These are phyloP conservation scores for Drosophila subpulchrella DNA, from an alignment of 1,140 invertebrate species.

Conservation along the genomic window DNA sequence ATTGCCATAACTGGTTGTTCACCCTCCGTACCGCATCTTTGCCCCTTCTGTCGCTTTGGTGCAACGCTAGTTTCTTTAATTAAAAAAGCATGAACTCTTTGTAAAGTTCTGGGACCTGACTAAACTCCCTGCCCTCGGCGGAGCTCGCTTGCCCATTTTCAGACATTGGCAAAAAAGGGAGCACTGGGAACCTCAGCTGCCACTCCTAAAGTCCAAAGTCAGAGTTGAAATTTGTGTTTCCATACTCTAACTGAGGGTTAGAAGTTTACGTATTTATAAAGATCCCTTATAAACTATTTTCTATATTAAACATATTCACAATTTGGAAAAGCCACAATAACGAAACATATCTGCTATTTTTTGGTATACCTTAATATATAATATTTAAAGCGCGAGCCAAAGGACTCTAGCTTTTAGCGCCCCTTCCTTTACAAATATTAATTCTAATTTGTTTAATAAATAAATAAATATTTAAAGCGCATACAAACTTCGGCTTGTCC, in stretches of 20 bases:
- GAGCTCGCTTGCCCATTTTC: constrained; percentile 2
- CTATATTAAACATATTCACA: no score
- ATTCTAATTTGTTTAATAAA: no score
- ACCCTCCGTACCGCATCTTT: background rate
- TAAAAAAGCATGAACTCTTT: constrained; percentile 66
- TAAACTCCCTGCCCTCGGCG: constrained; percentile 26
- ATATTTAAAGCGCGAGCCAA: no score
- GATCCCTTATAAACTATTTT: no score
- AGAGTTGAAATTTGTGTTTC: constrained; percentile 40
- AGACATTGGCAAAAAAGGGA: constrained; percentile 1
- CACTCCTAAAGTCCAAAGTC: constrained; percentile 34
- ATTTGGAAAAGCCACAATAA: no score
- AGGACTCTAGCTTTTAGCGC: no score
- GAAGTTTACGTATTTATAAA: no score
- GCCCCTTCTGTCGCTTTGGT: constrained; percentile 20
- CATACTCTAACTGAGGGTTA: background rate
- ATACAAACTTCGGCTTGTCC: background rate
- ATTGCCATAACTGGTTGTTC: constrained; percentile 59
- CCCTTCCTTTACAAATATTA: no score
- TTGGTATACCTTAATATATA: no score
- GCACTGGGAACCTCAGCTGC: constrained; percentile 40
- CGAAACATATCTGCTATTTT: no score
- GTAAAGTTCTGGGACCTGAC: constrained; percentile 47
- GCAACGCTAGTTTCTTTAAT: constrained; percentile 65
- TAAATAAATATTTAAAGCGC: background rate